These are phyloP conservation scores for Myoxocephalus aenaeus DNA, from an alignment of 2,797 vertebrate genomes.

Conservation along the genomic window DNA sequence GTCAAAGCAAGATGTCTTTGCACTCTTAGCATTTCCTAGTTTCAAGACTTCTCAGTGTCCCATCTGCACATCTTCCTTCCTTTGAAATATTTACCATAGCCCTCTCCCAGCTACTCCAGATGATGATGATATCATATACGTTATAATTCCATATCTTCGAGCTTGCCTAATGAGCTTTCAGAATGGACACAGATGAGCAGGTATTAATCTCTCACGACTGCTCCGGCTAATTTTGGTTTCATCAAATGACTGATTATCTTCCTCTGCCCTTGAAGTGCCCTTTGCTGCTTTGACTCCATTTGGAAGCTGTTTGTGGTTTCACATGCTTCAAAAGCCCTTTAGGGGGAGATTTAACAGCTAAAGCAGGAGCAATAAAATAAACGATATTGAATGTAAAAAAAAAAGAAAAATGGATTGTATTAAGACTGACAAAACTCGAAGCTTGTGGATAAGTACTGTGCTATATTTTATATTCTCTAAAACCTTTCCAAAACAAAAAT, in stretches of 20 bases:
- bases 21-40: slow-evolving; percentile 9
- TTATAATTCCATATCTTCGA: slow-evolving; percentile 25
- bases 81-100: slow-evolving; percentile 16
- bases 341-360: slow-evolving; percentile 3
- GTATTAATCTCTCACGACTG: slow-evolving; percentile 57
- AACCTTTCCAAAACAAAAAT: background rate
- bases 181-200: slow-evolving; percentile 63
- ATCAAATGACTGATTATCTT: slow-evolving; percentile 52
- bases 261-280: slow-evolving; percentile 14
- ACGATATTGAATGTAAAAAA: background rate
- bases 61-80: background rate
- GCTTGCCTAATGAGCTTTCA: slow-evolving; percentile 46
- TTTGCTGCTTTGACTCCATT: slow-evolving; percentile 17
- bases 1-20: slow-evolving; percentile 25
- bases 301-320: background rate
- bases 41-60: background rate
- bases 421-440: background rate
- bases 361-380: background rate
- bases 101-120: background rate
- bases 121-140: slow-evolving; percentile 21
- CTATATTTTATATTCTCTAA: background rate
- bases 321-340: slow-evolving; percentile 6
- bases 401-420: background rate
- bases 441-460: background rate
- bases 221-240: slow-evolving; percentile 32